Base-by-base conservation (phyloP, 2,888 invertebrate genomes). In the Yponomeuta evonymella region DNA sequence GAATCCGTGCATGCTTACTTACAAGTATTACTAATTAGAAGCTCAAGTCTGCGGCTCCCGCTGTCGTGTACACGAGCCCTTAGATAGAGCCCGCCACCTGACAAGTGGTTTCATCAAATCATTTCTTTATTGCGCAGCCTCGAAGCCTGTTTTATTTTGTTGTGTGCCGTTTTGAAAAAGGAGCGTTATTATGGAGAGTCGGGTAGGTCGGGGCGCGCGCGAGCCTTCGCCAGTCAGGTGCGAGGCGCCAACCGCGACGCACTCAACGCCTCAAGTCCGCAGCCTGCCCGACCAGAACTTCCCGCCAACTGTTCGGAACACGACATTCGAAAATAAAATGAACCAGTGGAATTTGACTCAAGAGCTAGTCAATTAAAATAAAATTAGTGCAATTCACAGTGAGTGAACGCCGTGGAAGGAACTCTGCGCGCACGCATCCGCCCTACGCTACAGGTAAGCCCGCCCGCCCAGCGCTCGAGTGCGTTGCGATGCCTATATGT, bases 31-130 rank as follows among this genome's bases (percentile, higher is more conserved):
- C 15, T 58, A 15, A 15, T 58, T 15, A 58, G 15, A 58, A 58
- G 51, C 15, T 58, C 15, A 15, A 58, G 51, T 15, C 51, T 43
- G 43, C 43, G 43, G 15, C 51, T 10, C 51, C 51, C 51, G 15
- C 51, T 58, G 51, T 12, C 3, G 51, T 58, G 51, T 58, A 15
- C 51, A 58, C 15, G 51, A 58, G 51, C 51, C 51, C 51, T 58
- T 58, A 36, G 36, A 29, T 58, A 36, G 36, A 29, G 87, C 88
- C 84, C 84, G 87, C 89, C 91, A 91, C 91, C 91, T 91, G 90
- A 90, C 91, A 88, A 86, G 84, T 82, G 82, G 84, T 89, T 90
- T 88, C 87, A 89, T 90, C 90, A 91, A 92, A 92, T 91, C 90
- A 90, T 91, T 89, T 89, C 88, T 89, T 89, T 88, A 89, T 85